Evolutionary conservation across 1,140 invertebrate genomes (phyloP).

Genomic region (Pantala flavescens): DNA sequence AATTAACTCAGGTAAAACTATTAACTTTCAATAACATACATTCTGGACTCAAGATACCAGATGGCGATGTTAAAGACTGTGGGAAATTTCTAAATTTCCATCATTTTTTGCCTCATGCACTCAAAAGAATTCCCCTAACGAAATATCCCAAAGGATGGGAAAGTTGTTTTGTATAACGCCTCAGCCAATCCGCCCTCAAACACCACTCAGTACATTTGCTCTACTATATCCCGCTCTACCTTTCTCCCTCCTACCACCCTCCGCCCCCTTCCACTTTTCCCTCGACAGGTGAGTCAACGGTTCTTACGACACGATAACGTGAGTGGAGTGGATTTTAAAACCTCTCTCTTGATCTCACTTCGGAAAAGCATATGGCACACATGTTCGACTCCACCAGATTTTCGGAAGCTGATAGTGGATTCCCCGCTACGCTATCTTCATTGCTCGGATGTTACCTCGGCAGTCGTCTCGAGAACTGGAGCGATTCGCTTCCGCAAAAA

Average conservation of each 20-base stretch:
- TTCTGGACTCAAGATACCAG: too few relatives aligned
- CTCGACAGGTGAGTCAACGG: slow-evolving; percentile 2
- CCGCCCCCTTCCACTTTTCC: neutral
- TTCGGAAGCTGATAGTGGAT: neutral
- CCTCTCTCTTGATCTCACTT: neutral
- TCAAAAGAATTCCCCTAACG: neutral
- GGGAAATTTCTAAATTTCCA: neutral
- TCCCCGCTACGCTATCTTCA: neutral
- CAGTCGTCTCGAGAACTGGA: neutral
- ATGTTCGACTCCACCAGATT: neutral
- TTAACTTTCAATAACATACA: too few relatives aligned
- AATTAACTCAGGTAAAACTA: too few relatives aligned
- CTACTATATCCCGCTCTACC: neutral
- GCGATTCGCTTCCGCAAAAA: neutral
- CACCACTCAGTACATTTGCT: neutral
- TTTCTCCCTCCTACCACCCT: neutral
- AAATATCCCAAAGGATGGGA: neutral
- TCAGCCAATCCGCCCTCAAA: neutral
- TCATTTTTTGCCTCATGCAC: neutral
- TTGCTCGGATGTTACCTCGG: neutral
- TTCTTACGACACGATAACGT: slow-evolving; percentile 5
- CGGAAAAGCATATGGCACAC: neutral
- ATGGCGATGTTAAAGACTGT: too few relatives aligned
- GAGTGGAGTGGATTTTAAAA: slow-evolving; percentile 2
- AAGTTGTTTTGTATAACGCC: neutral